Base-by-base conservation (phyloP, 2,888 invertebrate genomes). In the Lycia hirtaria region DNA sequence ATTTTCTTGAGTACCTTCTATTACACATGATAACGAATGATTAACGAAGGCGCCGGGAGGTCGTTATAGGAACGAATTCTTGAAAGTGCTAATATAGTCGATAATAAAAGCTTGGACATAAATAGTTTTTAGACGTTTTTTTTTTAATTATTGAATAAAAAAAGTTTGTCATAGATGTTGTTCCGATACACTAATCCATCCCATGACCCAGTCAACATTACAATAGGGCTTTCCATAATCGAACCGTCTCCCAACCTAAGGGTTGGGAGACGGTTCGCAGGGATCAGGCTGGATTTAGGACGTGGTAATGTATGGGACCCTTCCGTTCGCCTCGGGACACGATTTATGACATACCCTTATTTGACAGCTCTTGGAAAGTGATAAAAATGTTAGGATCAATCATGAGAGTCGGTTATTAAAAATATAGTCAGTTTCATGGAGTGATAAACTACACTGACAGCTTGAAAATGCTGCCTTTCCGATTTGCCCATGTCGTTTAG, bases 241-340 rank as follows among this genome's bases (percentile, higher is more conserved):
- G 62, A 75, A 67, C 62, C 66, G 79, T 76, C 78, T 68, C 67
- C 65, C 65, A 73, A 73, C 75, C 78, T 71, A 68, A 10, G 48
- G 55, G 60, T 68, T n/a, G 48, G 55, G 60, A 59, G n/a, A n/a
- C n/a, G n/a, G n/a, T n/a, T 60, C 57, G 40, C 20, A 60, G 54
- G 73, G 76, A 78, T 81, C 78, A 78, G 67, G 66, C 66, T 59
- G 76, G 81, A 78, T 81, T 77, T 52, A 49, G 68, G 72, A 67
- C 64, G 64, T 64, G 65, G 65, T 65, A 69, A 76, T 71, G 77
- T 80, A 73, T 73, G 77, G 64, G 73, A 65, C 68, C 69, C 72
- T 71, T 58, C 60, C 52, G 49, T 47, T 44, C 33, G 44, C 43
- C 44, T 56, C 50, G 51, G 60, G 65, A 59, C 62, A 50, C 57